Conservation (phyloP, 2,888 invertebrate genomes). For the Erebia aethiops region DNA sequence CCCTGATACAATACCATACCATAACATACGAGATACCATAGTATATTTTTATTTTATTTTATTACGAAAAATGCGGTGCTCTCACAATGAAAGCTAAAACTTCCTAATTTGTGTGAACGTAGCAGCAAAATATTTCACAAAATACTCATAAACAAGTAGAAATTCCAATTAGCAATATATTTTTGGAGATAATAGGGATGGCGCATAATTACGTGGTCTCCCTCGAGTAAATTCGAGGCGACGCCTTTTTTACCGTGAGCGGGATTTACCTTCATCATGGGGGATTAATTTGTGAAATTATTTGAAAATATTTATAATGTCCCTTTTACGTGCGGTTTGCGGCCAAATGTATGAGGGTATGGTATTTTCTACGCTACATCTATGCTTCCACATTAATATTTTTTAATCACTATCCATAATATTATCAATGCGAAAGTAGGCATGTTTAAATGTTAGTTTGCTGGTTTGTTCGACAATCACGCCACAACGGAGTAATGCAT, state of each 20-base stretch:
- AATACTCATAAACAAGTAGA: conserved; percentile 27
- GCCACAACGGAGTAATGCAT: too few relatives aligned
- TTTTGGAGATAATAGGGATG: conserved; percentile 29
- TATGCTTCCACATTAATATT: neutral
- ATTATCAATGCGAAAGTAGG: too few relatives aligned
- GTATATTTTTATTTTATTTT: too few relatives aligned
- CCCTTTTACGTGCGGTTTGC: conserved; percentile 28
- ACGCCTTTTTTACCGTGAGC: conserved; percentile 32
- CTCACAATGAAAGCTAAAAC: too few relatives aligned
- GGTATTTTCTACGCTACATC: conserved; percentile 12
- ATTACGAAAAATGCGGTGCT: too few relatives aligned
- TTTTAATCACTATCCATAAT: too few relatives aligned
- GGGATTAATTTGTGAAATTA: conserved; percentile 40
- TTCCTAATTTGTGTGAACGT: too few relatives aligned
- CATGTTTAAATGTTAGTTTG: too few relatives aligned
- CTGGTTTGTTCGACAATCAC: too few relatives aligned
- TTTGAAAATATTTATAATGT: conserved; percentile 38
- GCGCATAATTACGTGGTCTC: conserved; percentile 31
- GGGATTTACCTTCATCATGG: conserved; percentile 40
- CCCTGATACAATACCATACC: too few relatives aligned
- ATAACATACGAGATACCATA: too few relatives aligned
- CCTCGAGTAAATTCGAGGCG: conserved; percentile 29
- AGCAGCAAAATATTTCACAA: conserved; percentile 1
- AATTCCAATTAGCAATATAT: conserved; percentile 33
- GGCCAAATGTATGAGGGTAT: conserved; percentile 28